Base-by-base conservation (phyloP, 1,140 invertebrate species). In the Propsilocerus akamusi region DNA sequence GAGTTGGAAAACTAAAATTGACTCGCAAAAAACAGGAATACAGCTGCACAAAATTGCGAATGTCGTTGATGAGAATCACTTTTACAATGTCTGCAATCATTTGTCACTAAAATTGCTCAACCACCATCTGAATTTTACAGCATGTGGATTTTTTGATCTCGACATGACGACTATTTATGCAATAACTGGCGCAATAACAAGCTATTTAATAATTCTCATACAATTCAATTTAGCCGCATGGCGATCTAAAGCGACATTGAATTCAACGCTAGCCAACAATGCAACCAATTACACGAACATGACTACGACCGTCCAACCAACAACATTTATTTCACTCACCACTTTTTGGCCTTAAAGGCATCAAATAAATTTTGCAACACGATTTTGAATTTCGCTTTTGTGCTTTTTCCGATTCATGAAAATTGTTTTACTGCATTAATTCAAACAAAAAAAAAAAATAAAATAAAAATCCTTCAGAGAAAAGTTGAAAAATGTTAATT, bases 121-220 rank as follows among this genome's bases (percentile, higher is more conserved):
- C 53, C 63, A 65, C 51, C 57, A 60, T 11, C 58, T 65, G 17
- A 60, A 65, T 50, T 65, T 65, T 50, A 62, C 61, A 0, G 63
- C 63, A 24, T 65, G 63, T 30, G 63, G 63, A 5, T 65, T 65
- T 47, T 65, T 65, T 20, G 61, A 63, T 2, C 48, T 65, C 48
- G 63, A 65, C 47, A 65, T 65, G 63, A 62, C 62, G 48, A 65
- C 63, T 3, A 37, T 65, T 12, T 65, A 65, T 52, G 59, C 61
- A 1, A 63, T 57, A 24, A 62, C 60, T 37, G 63, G 63, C 24
- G 63, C 63, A 14, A 65, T 65, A 26, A 65, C 63, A 1, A 65
- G 63, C 47, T 65, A 65, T 24, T 52, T 65, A 3, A 65, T 65
- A 24, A 65, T 65, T 5, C 51, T 65, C 23, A 65, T 65, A 32